Percentiles rank a stretch among this genome's conserved stretches.
phyloP scores from a whole-genome alignment of 2,888 invertebrate genomes.

The Drosophila mayaguana region DNA sequence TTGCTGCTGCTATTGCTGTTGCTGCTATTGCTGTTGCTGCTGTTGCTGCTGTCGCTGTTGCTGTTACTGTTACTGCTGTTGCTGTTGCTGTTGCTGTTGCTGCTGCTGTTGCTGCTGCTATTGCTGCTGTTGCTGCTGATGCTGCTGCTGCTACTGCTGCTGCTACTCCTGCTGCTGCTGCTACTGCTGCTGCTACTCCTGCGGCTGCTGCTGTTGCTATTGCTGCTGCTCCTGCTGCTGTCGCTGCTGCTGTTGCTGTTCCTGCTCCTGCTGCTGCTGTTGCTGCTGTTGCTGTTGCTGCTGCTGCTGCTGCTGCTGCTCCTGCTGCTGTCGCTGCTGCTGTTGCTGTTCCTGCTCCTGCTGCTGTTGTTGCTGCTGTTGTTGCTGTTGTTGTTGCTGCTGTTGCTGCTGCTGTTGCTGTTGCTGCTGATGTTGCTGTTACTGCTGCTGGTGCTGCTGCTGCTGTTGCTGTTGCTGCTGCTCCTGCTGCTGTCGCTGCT shows the following conservation, averaged over 20 bases:
- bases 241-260: not conserved
- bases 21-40: not conserved
- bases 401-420: not conserved
- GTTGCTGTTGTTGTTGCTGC: not conserved
- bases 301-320: not conserved
- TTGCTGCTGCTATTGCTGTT: no score
- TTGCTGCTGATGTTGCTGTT: not conserved
- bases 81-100: no score
- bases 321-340: not conserved
- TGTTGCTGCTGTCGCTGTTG: not conserved
- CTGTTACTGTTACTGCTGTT: not conserved
- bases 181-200: not conserved
- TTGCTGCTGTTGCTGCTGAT: not conserved
- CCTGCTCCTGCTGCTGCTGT: not conserved
- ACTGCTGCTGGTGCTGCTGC: not conserved
- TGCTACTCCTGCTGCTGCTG: not conserved
- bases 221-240: not conserved
- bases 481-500: not conserved
- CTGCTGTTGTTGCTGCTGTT: not conserved
- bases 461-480: not conserved
- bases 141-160: not conserved
- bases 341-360: not conserved
- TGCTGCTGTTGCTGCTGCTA: not conserved
- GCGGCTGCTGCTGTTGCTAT: not conserved
- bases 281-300: not conserved